These are phyloP conservation scores for Sipha flava DNA, from an alignment of 1,140 invertebrate genomes.

Conservation along the genomic window DNA sequence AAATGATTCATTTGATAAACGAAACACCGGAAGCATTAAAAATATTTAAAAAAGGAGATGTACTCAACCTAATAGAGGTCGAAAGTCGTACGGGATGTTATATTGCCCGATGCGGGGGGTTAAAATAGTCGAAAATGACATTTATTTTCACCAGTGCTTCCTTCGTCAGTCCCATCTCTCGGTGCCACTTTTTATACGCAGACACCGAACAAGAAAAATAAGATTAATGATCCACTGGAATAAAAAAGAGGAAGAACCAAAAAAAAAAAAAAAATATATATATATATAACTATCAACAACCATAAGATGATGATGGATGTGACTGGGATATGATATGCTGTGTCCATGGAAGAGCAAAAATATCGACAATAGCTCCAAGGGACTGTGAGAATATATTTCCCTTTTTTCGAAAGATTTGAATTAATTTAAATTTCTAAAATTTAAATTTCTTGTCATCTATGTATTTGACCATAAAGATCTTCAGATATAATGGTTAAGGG, in stretches of 20 bases:
- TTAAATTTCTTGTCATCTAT: not conserved
- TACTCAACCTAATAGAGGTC: not conserved
- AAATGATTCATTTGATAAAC: not conserved
- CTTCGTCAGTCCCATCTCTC: not conserved
- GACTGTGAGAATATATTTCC: not conserved
- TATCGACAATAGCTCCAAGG: not conserved
- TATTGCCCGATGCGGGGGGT: not conserved
- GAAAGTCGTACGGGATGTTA: slow-evolving; percentile 13
- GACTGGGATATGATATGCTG: not conserved
- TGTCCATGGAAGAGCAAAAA: not conserved
- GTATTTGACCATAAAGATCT: not conserved
- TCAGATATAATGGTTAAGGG: not conserved
- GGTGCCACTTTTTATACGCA: not conserved
- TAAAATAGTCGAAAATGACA: slow-evolving; percentile 14
- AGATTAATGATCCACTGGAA: slow-evolving; percentile 10
- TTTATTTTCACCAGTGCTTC: not conserved
- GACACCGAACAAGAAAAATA: slow-evolving; percentile 7
- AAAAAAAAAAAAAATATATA: not conserved
- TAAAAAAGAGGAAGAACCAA: not conserved
- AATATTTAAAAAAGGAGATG: not conserved
- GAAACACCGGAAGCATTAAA: slow-evolving; percentile 4
- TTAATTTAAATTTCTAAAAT: not conserved
- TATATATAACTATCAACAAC: slow-evolving; percentile 6
- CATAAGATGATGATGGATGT: slow-evolving; percentile 21
- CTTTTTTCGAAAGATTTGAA: not conserved